Evolutionary conservation across 1,140 invertebrate species (phyloP), one percentile per base, ranked within the genome.

Genomic region (Neodiprion fabricii): DNA sequence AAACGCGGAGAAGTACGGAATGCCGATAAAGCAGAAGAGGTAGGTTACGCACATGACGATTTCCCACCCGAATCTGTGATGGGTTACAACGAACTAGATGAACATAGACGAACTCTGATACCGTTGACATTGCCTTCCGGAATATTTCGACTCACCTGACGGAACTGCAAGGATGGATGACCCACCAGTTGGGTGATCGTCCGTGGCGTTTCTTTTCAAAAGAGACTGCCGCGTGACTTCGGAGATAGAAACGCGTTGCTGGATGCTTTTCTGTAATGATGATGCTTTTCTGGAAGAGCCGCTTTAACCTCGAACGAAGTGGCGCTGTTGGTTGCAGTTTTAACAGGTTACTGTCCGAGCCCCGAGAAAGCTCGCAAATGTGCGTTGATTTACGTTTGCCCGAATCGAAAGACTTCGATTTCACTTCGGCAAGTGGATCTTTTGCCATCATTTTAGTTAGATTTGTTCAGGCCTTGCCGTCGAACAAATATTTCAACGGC

Each of bases 131-230:
- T 23, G 3, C 40, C 48, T 49, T 11, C 10, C 3, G 8, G 14
- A 48, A 21, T 12, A 53, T 40, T 5, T 40, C 28, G 28, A 40
- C 28, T 40, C 49, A 84, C 83, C 83, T 77, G 9, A 85, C 78
- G 9, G 28, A 10, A 53, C 85, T 86, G 67, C 71, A 85, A 1
- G 85, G 85, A 75, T 86, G 85, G 67, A 85, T 80, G 14, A 83
- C 47, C 85, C 85, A 86, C 84, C 84, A 85, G 61, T 81, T 8
- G 1, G 65, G 3, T 12, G 80, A 82, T 48, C 79, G 78, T 7
- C 79, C 79, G 8, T 86, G 85, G 61, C 79, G 74, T 61, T 74
- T 77, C 70, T 84, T 86, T 67, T 86, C 85, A 21, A 83, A 81
- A 40, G 78, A 74, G 5, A 85, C 72, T 5, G 84, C 79, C 1